Evolutionary conservation across 2,113 vertebrate species (phyloP), one percentile per base, ranked within the genome.

Genomic region (Pseudorhombus dupliciocellatus): DNA sequence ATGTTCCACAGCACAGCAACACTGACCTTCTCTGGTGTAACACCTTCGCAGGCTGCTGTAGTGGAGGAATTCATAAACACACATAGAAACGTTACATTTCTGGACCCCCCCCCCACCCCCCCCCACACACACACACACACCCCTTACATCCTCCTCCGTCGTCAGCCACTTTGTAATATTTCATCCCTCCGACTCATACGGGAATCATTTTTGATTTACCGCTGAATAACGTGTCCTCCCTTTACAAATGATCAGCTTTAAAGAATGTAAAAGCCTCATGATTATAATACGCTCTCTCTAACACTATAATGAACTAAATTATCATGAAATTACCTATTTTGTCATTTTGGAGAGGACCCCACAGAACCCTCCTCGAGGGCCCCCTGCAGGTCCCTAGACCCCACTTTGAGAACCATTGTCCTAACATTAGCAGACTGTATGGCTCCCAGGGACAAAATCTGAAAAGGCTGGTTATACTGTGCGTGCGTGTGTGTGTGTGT

Each of bases 401-500:
- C 51, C 77, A 61, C 56, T 75, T 75, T 79, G 69, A 70, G 60
- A 75, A 84, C 78, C 72, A 77, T 60, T 83, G 75, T 81, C 75
- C 65, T 55, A 75, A 77, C 54, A 67, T 87, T 87, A 77, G 51
- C 71, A 34, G 54, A n/a, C 48, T 73, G 57, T 46, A 60, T 72
- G 70, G 54, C 64, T 78, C 73, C 80, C 61, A 68, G 73, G 73
- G 78, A 87, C 71, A 73, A 79, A 52, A 83, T 72, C 21, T 72
- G 51, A 77, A 87, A 79, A 58, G 24, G 55, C 62, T 77, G 73
- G 28, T 56, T 63, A 54, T 57, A 72, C 11, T 64, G 22, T 56
- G 40, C 66, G 21, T 66, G 58, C 56, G 52, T 66, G 62, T 70
- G 69, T 64, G 73, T 52, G 75, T 70, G 68, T 34, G 58, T 65